These are phyloP conservation scores for Lochmaea crataegi DNA, from an alignment of 2,888 invertebrate species.

Conservation along the genomic window DNA sequence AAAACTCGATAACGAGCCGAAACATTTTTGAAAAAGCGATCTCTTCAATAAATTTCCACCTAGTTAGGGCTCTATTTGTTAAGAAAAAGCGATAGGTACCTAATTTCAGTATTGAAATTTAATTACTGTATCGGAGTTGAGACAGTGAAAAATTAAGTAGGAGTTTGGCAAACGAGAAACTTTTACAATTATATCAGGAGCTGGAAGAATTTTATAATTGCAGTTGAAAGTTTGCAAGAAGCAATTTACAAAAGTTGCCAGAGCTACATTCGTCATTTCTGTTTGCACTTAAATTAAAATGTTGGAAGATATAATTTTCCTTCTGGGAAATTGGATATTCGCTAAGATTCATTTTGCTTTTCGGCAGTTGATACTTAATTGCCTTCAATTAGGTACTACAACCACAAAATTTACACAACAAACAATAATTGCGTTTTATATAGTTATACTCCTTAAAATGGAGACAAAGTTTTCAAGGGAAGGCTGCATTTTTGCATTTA, in stretches of 20 bases:
- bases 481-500: no score
- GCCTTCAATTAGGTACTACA: background rate
- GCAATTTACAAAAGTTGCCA: conserved; percentile 34
- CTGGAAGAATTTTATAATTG: conserved; percentile 42
- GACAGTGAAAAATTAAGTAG: conserved; percentile 36
- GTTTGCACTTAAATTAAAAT: conserved; percentile 33
- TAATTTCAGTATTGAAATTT: conserved; percentile 26
- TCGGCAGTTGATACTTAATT: conserved; percentile 15
- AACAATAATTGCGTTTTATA: background rate
- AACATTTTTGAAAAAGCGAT: background rate
- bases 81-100: conserved; percentile 5
- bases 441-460: no score
- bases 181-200: conserved; percentile 38
- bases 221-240: conserved; percentile 36
- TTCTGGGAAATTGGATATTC: conserved; percentile 18
- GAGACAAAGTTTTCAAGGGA: no score
- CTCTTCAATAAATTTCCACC: conserved; percentile 7
- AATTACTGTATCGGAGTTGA: conserved; percentile 34
- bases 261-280: conserved; percentile 40
- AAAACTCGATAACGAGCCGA: background rate
- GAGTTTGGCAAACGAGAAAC: conserved; percentile 34
- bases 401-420: background rate
- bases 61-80: conserved; percentile 6
- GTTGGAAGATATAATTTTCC: conserved; percentile 20
- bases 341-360: conserved; percentile 20